Conservation (phyloP, 64 coral and sea anemone genomes). For the Porites lutea region DNA sequence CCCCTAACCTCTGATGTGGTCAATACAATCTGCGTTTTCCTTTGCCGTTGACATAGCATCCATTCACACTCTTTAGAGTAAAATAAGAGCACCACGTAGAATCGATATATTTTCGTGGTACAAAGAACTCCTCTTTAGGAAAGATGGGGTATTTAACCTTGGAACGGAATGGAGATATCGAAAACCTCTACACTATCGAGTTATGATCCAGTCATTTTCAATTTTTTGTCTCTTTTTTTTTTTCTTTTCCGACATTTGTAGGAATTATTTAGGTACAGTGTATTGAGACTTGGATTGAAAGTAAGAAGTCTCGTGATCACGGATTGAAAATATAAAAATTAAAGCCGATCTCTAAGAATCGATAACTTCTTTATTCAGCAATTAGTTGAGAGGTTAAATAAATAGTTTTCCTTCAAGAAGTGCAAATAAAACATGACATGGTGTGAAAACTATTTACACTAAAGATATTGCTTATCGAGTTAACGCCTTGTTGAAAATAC, state of each 20-base stretch:
- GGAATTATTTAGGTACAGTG: too few species aligned
- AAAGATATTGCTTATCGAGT: constrained; percentile 15
- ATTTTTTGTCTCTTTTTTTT: too few species aligned
- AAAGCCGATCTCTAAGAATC: neutral
- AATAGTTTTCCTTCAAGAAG: constrained; percentile 13
- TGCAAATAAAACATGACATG: constrained; percentile 27
- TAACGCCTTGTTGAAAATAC: neutral
- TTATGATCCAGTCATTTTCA: neutral
- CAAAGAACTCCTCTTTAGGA: neutral
- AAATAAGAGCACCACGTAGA: too few species aligned
- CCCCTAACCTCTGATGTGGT: neutral
- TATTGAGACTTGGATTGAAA: neutral
- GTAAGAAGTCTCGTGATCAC: neutral
- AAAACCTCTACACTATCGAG: neutral
- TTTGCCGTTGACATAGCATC: too few species aligned
- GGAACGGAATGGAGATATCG: neutral
- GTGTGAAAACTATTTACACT: constrained; percentile 25
- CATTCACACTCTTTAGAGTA: too few species aligned
- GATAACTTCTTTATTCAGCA: neutral
- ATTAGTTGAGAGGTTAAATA: neutral
- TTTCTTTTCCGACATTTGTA: too few species aligned
- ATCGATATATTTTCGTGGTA: neutral
- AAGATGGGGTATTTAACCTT: neutral
- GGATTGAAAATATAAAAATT: neutral
- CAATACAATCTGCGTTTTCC: neutral